Evolutionary conservation across 2,113 vertebrate genomes (phyloP).

Genomic region (Steatornis caripensis): DNA sequence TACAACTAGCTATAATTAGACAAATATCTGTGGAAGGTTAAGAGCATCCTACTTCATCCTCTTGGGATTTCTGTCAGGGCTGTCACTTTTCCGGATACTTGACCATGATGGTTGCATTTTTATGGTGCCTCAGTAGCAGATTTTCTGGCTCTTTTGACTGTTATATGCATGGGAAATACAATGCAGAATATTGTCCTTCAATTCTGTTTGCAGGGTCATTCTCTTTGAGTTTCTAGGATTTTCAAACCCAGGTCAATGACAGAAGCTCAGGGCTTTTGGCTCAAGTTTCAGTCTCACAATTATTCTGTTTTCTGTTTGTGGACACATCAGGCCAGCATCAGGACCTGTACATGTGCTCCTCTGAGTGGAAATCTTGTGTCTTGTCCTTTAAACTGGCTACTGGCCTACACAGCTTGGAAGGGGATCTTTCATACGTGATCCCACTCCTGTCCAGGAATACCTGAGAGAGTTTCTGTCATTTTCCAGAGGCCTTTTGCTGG

Average conservation of each 20-base stretch:
- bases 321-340: background rate
- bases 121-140: background rate
- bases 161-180: background rate
- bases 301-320: background rate
- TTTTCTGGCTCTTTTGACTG: background rate
- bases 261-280: background rate
- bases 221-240: no score
- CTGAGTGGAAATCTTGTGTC: no score
- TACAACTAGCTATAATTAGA: no score
- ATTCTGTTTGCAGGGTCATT: no score
- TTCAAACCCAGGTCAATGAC: no score
- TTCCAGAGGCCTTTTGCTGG: background rate
- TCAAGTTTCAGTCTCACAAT: background rate
- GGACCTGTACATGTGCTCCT: background rate
- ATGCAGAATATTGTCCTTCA: no score
- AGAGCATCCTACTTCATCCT: no score
- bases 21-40: no score
- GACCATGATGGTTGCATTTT: background rate
- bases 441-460: background rate
- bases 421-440: no score
- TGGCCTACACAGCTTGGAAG: background rate
- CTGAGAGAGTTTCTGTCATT: background rate
- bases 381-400: background rate
- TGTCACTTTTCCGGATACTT: no score
- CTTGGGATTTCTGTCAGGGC: no score